Percentiles rank a stretch among this genome's conserved stretches.
phyloP scores from a whole-genome alignment of 2,797 vertebrate species.

The Typhlichthys subterraneus region DNA sequence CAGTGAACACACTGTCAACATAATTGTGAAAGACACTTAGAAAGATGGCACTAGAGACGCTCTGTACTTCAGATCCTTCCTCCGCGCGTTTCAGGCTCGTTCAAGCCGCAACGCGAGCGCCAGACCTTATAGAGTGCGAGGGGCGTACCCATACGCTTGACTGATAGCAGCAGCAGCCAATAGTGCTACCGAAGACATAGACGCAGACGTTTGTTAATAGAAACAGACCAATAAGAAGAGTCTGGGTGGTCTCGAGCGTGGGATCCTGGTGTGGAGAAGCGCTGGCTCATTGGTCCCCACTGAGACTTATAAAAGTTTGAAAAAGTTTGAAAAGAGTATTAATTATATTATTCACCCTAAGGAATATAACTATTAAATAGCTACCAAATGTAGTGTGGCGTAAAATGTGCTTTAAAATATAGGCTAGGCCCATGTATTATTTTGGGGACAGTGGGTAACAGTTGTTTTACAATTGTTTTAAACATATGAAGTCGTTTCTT shows the following conservation, averaged over 20 bases:
- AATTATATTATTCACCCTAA: too few relatives aligned
- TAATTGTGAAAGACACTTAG: constrained; percentile 29
- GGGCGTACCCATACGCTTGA: constrained; percentile 32
- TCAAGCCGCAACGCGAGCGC: constrained; percentile 5
- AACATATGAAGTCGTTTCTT: too few relatives aligned
- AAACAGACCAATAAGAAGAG: constrained; percentile 62
- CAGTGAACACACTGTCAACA: constrained; percentile 35
- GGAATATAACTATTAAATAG: too few relatives aligned
- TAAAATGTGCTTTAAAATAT: too few relatives aligned
- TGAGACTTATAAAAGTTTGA: constrained; percentile 46
- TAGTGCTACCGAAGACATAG: constrained; percentile 8
- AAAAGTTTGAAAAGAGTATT: constrained; percentile 38
- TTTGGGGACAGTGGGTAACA: too few relatives aligned
- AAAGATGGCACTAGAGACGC: constrained; percentile 35
- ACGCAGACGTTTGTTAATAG: constrained; percentile 53
- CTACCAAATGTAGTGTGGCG: too few relatives aligned
- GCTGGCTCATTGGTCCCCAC: constrained; percentile 30
- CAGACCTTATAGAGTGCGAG: constrained; percentile 57
- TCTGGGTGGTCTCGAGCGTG: constrained; percentile 41
- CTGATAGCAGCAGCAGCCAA: constrained; percentile 65
- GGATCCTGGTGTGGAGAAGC: constrained; percentile 45
- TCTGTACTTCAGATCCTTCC: constrained; percentile 25
- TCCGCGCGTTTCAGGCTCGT: constrained; percentile 56
- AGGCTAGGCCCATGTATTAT: too few relatives aligned
- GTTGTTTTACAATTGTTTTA: too few relatives aligned